Conservation (phyloP, 2,888 invertebrate species). For the Sarcophaga rosellei region DNA sequence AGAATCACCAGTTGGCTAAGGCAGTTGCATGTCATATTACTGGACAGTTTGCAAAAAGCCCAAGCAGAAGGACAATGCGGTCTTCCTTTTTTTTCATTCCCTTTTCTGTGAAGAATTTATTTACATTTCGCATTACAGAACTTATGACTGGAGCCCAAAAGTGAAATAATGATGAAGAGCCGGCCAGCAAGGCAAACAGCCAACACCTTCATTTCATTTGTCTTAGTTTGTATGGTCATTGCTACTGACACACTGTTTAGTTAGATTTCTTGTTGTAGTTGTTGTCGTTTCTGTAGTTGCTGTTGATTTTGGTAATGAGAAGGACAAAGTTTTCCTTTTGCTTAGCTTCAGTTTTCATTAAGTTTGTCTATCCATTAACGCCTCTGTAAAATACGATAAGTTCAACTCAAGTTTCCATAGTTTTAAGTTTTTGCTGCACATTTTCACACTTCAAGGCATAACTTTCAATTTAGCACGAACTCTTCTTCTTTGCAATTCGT, state of each 20-base stretch:
- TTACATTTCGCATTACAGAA: constrained; percentile 62
- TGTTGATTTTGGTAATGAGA: constrained; percentile 53
- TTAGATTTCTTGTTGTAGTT: constrained; percentile 8
- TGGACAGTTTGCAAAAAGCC: constrained; percentile 63
- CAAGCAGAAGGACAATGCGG: constrained; percentile 62
- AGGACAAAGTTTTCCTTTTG: constrained; percentile 62
- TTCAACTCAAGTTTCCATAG: constrained; percentile 59
- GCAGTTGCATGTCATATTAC: constrained; percentile 65
- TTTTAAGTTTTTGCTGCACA: constrained; percentile 62
- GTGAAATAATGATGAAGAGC: constrained; percentile 31
- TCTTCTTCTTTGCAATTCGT: too few relatives aligned
- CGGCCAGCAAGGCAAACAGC: neutral
- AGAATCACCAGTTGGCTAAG: constrained; percentile 62
- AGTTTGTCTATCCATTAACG: constrained; percentile 69
- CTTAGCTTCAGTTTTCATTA: constrained; percentile 58
- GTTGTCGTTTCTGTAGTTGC: constrained; percentile 29
- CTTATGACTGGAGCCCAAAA: constrained; percentile 57
- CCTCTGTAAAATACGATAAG: constrained; percentile 63
- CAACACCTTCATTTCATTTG: neutral
- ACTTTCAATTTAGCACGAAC: constrained; percentile 52
- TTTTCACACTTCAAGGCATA: constrained; percentile 67
- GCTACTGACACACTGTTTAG: constrained; percentile 46
- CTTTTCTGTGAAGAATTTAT: constrained; percentile 30
- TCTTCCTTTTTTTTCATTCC: neutral
- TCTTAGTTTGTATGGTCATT: neutral